Evolutionary conservation across 2,888 invertebrate species (phyloP).

Genomic region (Lasioglossum vierecki): DNA sequence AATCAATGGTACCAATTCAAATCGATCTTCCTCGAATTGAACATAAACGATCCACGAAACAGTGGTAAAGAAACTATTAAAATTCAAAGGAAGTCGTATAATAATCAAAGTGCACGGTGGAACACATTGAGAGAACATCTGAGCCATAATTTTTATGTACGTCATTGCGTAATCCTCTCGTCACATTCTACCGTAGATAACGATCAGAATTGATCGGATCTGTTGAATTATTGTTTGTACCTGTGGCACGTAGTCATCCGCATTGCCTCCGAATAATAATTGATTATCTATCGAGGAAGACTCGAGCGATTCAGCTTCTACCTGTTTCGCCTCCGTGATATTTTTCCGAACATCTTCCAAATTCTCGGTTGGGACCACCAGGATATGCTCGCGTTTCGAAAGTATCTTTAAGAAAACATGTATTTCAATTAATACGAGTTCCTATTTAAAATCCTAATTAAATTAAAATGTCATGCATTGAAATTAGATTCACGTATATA

Average conservation of each 20-base stretch:
- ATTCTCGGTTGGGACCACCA: constrained; percentile 67
- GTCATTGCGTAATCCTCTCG: constrained; percentile 9
- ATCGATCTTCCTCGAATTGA: background rate
- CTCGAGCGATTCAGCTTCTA: constrained; percentile 25
- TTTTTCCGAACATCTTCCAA: constrained; percentile 70
- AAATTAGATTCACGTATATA: background rate
- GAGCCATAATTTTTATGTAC: background rate
- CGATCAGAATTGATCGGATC: constrained; percentile 24
- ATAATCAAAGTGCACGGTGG: background rate
- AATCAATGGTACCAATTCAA: background rate
- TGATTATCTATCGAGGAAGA: constrained; percentile 19
- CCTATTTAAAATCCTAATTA: too few relatives aligned
- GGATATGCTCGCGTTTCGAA: constrained; percentile 69
- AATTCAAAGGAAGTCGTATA: background rate
- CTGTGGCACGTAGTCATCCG: constrained; percentile 39
- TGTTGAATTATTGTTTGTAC: constrained; percentile 41
- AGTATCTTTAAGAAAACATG: constrained; percentile 62
- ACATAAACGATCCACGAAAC: background rate
- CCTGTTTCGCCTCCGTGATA: constrained; percentile 60
- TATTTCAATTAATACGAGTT: background rate
- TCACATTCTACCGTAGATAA: background rate
- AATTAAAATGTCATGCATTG: background rate
- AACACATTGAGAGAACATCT: background rate
- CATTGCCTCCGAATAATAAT: constrained; percentile 25
- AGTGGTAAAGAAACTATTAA: background rate